Base-by-base conservation (phyloP, 2,797 vertebrate genomes). In the Coccyzus lansbergi region DNA sequence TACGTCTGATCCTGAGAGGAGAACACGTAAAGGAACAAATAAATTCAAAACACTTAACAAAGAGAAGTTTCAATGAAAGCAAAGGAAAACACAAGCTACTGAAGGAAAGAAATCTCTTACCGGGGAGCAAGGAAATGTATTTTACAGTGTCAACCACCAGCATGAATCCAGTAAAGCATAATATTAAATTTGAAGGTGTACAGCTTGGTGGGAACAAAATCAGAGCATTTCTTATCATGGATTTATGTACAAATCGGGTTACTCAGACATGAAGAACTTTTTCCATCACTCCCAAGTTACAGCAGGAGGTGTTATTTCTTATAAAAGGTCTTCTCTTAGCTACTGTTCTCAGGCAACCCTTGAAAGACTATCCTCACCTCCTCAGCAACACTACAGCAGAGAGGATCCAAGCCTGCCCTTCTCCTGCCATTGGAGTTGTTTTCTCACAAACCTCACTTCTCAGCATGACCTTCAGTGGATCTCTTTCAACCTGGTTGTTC, bases 151-250 rank as follows among this genome's bases (percentile, higher is more conserved):
- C 52, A 17, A 12, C 8, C 56, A 28, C 7, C 65, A 74, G 56
- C 10, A 13, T 1, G 0, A 62, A 69, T 4, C 51, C 4, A 33
- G 5, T 12, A 44, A 44, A 62, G n/a, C 31, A 49, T 40, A 56
- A 38, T 4, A 34, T 0, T 7, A 46, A 36, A 22, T 42, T 1
- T 33, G 31, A 24, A 15, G 18, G 14, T 5, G 13, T 15, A 36
- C 15, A 29, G 49, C 71, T 42, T 13, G 38, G 28, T 11, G 38
- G 64, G 42, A 58, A 40, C n/a, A 21, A 34, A 62, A 42, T 2
- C 1, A 15, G 7, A 81, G 44, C 31, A 6, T 24, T 64, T 48
- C 31, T 40, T 28, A 48, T 4, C 21, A 6, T 11, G 42, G 48
- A 34, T 24, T 38, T 28, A 48, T 22, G 36, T 44, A n/a, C 29